Evolutionary conservation across 2,888 invertebrate species (phyloP), one percentile per base, ranked within the genome.

Genomic region (Xylota sylvarum): DNA sequence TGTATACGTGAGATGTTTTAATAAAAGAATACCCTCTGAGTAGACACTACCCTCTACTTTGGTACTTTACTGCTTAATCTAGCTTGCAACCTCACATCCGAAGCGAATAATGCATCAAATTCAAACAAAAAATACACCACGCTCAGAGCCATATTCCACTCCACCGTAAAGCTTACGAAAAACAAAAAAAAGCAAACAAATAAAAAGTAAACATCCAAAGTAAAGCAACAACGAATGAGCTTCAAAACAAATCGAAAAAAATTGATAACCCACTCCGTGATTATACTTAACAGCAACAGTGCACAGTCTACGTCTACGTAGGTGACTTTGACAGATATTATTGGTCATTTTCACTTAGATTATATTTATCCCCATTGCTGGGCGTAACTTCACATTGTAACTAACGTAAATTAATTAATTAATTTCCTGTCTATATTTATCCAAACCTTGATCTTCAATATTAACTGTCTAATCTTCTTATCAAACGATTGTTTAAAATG

Each of bases 161-260:
- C 40, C 23, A 43, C 43, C 30, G 27, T 27, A 43, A n/a, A 23
- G 9, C 27, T 23, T 32, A 32, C 35, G 14, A 60, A 48, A 23
- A 37, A 37, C 60, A 1, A 12, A 5, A 46, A 37, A 56, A 40
- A 27, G 10, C 0, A 3, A 35, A 17, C 0, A 5, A 77, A 14
- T 17, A 5, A 60, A 35, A 50, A 27, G 58, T 65, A 50, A 69
- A 77, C 37, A 67, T 60, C 10, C 10, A 14, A 27, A 12, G 7
- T 2, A 72, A 70, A 60, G 14, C 48, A 77, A 19, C 17, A 37
- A 40, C 62, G 77, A 82, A 77, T 50, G 10, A 65, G 46, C 30
- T 35, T 65, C 65, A 83, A 72, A 83, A 67, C 78, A 83, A 82
- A 72, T 10, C 19, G 23, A 23, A 23, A 52, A 32, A 27, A 64